A percentile compares a stretch with the other conserved stretches of the same genome.
Evolutionary conservation across 53 echinoderm and acorn worm species (phyloP).

Genomic region (Stichopus horrens): DNA sequence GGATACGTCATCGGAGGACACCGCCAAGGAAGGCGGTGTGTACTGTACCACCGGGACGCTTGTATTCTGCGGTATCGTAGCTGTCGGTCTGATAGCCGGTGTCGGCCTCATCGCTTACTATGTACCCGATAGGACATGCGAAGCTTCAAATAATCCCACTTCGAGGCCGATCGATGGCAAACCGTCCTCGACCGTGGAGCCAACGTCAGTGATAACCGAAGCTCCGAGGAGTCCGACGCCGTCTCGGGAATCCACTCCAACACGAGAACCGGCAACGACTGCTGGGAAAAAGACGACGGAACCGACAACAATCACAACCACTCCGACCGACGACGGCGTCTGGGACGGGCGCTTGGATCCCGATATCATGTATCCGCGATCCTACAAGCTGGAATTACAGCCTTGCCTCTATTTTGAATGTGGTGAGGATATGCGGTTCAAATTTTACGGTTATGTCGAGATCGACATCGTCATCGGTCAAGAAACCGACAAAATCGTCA

Average conservation of each 20-base stretch:
- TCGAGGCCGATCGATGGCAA: neutral
- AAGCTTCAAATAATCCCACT: neutral
- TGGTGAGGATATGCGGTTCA: conserved; percentile 59
- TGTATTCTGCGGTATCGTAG: conserved; percentile 66
- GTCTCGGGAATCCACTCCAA: neutral
- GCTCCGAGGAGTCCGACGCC: neutral
- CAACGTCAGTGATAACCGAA: neutral
- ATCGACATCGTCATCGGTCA: conserved; percentile 64
- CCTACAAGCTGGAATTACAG: conserved; percentile 70
- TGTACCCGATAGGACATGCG: conserved; percentile 75
- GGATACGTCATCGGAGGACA: no score
- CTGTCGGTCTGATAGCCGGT: conserved; percentile 64
- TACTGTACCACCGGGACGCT: conserved; percentile 78
- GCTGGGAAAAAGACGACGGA: neutral
- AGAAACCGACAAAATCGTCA: conserved; percentile 58
- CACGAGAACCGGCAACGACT: neutral
- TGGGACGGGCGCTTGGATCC: conserved; percentile 10
- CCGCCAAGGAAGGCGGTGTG: conserved; percentile 49
- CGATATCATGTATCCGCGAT: conserved; percentile 60
- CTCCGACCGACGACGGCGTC: conserved; percentile 20
- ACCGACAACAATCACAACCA: neutral
- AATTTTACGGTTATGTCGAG: conserved; percentile 81
- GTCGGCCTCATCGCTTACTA: conserved; percentile 84
- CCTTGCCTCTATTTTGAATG: conserved; percentile 72
- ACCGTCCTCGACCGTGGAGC: neutral